A percentile compares a stretch with the other conserved stretches of the same genome.
Conservation (phyloP, 2,113 vertebrate genomes). For the Sminthopsis crassicaudata region DNA sequence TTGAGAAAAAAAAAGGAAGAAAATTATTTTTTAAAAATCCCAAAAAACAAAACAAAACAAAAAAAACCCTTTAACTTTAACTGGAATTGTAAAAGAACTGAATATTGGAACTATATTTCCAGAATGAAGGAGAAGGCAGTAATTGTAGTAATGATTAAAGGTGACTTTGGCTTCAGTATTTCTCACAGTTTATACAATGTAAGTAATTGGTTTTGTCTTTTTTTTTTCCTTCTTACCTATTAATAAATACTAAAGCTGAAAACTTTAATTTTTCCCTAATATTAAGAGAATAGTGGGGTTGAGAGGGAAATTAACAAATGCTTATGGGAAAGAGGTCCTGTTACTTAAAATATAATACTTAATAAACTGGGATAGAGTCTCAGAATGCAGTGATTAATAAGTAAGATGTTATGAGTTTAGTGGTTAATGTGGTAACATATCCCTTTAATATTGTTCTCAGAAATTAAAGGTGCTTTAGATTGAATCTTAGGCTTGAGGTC, state of each 20-base stretch:
- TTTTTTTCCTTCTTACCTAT: not conserved
- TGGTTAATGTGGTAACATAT: not conserved
- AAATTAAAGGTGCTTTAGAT: not conserved
- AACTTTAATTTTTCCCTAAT: not conserved
- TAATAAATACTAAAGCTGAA: not conserved
- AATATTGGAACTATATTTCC: not conserved
- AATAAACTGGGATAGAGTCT: not conserved
- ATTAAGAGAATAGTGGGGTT: not conserved
- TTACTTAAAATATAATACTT: not conserved
- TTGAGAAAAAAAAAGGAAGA: not conserved
- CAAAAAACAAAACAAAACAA: too few species aligned
- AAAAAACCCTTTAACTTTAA: not conserved
- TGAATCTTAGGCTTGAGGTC: not conserved
- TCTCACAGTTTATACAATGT: not conserved
- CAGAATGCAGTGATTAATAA: not conserved
- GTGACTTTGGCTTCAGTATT: not conserved
- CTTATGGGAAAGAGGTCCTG: not conserved
- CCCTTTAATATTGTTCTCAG: not conserved
- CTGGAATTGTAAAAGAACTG: not conserved
- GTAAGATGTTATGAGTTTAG: not conserved
- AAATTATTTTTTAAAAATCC: not conserved
- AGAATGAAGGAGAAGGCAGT: not conserved
- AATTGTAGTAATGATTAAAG: not conserved
- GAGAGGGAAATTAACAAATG: not conserved
- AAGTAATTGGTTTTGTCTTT: not conserved